Evolutionary conservation across 64 coral and sea anemone species (phyloP), one percentile per base, ranked within the genome.

Genomic region (Pocillopora verrucosa): DNA sequence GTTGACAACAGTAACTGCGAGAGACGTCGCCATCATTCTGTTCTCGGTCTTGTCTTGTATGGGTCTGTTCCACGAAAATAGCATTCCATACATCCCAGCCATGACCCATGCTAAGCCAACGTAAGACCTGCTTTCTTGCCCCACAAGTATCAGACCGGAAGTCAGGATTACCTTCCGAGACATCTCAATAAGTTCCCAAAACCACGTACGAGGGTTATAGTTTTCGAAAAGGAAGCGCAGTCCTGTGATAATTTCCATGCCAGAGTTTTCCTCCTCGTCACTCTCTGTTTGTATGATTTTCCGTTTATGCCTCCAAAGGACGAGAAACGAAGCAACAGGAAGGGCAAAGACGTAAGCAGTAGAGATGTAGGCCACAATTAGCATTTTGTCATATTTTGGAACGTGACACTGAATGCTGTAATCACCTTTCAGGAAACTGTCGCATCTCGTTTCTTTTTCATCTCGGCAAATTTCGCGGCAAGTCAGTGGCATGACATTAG

Each of bases 111-210:
- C 86, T 57, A 88, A 24, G 59, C 86, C 86, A 75, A 88, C 64
- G 17, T 88, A 88, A 4, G 86, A 69, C 74, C 86, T 76, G 34
- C 86, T 88, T 59, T 88, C 86, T 24, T 77, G 20, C 4, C 86
- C 86, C 4, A 88, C 74, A 34, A 88, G 72, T 1, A 88, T 88
- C 56, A 88, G 51, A 17, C 86, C 72, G 16, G 86, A 88, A 22
- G 74, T 84, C 37, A 91, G 80, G 61, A 91, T 60, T 17, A 91
- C 61, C 51, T 91, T 91, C 5, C 89, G 89, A 82, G 80, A 56
- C 79, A 84, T 85, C 80, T 91, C 89, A 11, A 91, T 60, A 17
- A 91, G 80, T 30, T 91, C 89, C 89, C 89, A 91, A 72, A 75
- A 91, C 89, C 89, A 91, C 34, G 80, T 70, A 12, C 82, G 72